phyloP scores from a whole-genome alignment of 2,797 vertebrate genomes.

The Syncerus caffer region DNA sequence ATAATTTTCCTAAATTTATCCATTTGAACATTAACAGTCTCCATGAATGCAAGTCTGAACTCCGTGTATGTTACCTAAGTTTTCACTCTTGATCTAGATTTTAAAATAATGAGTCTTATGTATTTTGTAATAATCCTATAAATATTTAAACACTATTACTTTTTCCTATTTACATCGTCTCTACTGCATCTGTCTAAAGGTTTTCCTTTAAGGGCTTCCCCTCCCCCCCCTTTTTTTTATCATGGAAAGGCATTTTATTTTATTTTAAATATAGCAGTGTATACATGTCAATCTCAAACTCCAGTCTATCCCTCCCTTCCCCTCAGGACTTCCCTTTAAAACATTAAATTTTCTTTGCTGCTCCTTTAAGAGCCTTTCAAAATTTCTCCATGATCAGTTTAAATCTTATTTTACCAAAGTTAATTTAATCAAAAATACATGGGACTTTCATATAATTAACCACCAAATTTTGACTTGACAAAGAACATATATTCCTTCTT shows the following conservation, averaged over 20 bases:
- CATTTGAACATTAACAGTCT: background rate
- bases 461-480: background rate
- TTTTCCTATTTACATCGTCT: background rate
- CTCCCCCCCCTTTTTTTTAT: background rate
- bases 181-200: background rate
- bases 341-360: background rate
- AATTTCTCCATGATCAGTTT: constrained; percentile 3
- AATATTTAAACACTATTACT: background rate
- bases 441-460: background rate
- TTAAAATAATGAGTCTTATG: background rate
- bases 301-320: background rate
- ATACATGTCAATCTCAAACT: background rate
- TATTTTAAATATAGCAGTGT: background rate
- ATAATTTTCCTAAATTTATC: background rate
- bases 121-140: background rate
- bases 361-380: background rate
- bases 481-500: background rate
- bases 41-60: background rate
- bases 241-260: background rate
- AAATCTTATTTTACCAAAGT: background rate
- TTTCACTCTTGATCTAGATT: background rate
- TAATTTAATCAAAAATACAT: background rate
- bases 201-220: background rate
- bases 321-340: background rate
- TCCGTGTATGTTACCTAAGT: background rate